Evolutionary conservation across 2,797 vertebrate species (phyloP), one percentile per base, ranked within the genome.

Genomic region (Anguilla megastoma): DNA sequence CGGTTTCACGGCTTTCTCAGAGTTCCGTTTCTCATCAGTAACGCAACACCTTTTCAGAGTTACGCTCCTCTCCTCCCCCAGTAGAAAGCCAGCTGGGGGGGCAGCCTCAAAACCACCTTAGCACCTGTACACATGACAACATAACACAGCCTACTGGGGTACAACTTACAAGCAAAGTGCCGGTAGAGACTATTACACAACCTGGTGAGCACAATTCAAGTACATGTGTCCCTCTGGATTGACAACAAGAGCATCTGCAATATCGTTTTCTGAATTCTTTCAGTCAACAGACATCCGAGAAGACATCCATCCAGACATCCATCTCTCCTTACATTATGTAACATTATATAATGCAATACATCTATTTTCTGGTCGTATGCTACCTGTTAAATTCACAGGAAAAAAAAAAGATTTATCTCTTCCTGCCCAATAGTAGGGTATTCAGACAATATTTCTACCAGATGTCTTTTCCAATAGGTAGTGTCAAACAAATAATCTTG

Each of bases 311-410:
- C 41, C 41, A 45, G 41, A 45, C 41, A 45, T 45, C 41, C 14
- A 48, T 80, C 79, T 82, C 79, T 1, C 21, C 16, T 50, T 50
- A 50, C 79, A 24, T 82, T 82, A 82, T 82, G 79, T 82, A 82
- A 82, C 79, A 82, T 24, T 82, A 82, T n/a, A 82, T 50, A n/a
- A 82, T 82, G 45, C 21, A 50, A n/a, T 50, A 48, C 79, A 82
- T 48, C 8, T 50, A 50, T 82, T 82, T 45, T 48, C 45, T 82
- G 79, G 12, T 5, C 2, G 36, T 50, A 2, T n/a, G 79, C 27
- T n/a, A 41, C 79, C 45, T 82, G 79, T 82, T 48, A 50, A 6
- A 80, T 36, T 36, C 71, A 76, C 71, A 33, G 24, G 16, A 36
- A 48, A 41, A 41, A 45, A 3, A 48, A 24, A 18, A 45, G 21